phyloP scores from a whole-genome alignment of 1,140 invertebrate species.

The Venustaconcha ellipsiformis region DNA sequence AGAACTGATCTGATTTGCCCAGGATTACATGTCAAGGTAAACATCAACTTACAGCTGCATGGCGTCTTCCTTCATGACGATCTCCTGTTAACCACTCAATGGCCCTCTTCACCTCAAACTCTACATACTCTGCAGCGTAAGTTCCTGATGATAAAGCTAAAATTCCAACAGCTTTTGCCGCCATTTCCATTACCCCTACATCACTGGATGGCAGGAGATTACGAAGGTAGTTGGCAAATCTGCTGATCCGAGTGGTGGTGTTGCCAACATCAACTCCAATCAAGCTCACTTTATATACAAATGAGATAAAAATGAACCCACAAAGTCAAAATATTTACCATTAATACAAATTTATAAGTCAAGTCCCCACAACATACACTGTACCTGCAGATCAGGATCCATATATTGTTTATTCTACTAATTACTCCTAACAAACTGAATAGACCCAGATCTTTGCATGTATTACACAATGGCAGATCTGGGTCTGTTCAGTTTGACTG shows the following conservation, averaged over 20 bases:
- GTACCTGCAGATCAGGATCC: too few species aligned
- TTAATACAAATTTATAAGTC: too few species aligned
- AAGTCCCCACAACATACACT: too few species aligned
- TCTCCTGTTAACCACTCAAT: slow-evolving; percentile 93
- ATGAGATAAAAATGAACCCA: too few species aligned
- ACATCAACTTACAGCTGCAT: slow-evolving; percentile 80
- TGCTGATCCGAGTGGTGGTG: slow-evolving; percentile 87
- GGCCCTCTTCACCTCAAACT: slow-evolving; percentile 94
- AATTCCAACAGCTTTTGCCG: slow-evolving; percentile 94
- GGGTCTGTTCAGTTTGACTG: too few species aligned
- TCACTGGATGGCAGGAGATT: slow-evolving; percentile 92
- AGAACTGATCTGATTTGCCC: too few species aligned
- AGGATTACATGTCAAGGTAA: too few species aligned
- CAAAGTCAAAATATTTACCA: too few species aligned
- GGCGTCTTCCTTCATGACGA: slow-evolving; percentile 88
- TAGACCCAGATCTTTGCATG: too few species aligned
- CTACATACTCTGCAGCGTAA: slow-evolving; percentile 94
- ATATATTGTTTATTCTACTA: too few species aligned
- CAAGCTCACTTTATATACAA: slow-evolving; percentile 79
- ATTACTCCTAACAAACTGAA: too few species aligned
- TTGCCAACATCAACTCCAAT: slow-evolving; percentile 94
- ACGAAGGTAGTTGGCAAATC: slow-evolving; percentile 93
- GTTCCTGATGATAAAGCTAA: slow-evolving; percentile 91
- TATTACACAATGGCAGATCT: too few species aligned
- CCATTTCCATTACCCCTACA: slow-evolving; percentile 93